phyloP scores from a whole-genome alignment of 2,888 invertebrate genomes.

The Galerucella pusilla region DNA sequence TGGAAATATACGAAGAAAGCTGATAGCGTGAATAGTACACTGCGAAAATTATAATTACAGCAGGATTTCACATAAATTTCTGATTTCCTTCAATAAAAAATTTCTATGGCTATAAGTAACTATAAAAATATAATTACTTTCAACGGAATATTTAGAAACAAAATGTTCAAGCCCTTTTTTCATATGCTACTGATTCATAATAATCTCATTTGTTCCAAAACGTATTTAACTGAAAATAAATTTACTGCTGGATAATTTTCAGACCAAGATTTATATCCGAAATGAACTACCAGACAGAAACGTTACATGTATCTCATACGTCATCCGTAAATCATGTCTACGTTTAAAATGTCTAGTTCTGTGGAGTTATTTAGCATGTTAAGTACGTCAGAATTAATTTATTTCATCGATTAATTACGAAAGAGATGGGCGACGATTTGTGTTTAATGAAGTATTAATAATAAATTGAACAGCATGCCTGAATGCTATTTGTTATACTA shows the following conservation, averaged over 20 bases:
- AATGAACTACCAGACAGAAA: constrained; percentile 11
- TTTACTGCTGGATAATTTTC: constrained; percentile 22
- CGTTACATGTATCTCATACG: constrained; percentile 7
- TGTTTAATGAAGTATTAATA: not conserved
- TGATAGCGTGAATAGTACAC: too few species aligned
- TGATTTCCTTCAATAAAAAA: too few species aligned
- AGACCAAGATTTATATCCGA: constrained; percentile 18
- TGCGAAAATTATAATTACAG: too few species aligned
- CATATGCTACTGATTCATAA: not conserved
- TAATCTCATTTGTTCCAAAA: constrained; percentile 19
- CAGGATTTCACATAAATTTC: too few species aligned
- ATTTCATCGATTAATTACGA: constrained; percentile 1
- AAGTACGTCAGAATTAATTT: constrained; percentile 1
- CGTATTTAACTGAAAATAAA: constrained; percentile 34
- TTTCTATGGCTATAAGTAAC: too few species aligned
- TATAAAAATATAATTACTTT: not conserved
- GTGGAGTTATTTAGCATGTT: not conserved
- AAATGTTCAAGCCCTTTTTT: not conserved
- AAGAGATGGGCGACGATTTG: not conserved
- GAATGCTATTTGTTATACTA: not conserved
- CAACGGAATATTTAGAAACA: not conserved
- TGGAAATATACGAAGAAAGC: too few species aligned
- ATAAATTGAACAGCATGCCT: not conserved
- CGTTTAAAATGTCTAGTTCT: constrained; percentile 4
- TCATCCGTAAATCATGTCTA: constrained; percentile 11